Percentiles rank a stretch among this genome's conserved stretches.
These are phyloP conservation scores for Suricata suricatta DNA, from an alignment of 2,113 vertebrate genomes.

Conservation along the genomic window DNA sequence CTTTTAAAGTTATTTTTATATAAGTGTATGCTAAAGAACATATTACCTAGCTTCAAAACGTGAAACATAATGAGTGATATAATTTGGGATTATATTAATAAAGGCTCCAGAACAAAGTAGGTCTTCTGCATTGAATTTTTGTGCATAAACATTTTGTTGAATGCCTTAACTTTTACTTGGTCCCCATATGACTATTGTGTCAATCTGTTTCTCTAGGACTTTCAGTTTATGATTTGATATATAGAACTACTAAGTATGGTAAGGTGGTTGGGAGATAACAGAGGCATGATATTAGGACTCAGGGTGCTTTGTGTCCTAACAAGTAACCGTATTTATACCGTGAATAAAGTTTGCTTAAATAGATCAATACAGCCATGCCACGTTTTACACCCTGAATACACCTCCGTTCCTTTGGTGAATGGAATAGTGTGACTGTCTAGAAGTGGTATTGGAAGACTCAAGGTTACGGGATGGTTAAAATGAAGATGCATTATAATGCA, in stretches of 20 bases:
- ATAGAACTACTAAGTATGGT: background rate
- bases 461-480: background rate
- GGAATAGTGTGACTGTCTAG: background rate
- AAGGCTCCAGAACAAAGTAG: background rate
- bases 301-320: constrained; percentile 44
- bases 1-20: background rate
- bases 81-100: constrained; percentile 52
- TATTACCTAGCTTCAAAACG: constrained; percentile 36
- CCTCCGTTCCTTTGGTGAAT: background rate
- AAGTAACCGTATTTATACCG: constrained; percentile 47
- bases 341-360: constrained; percentile 24
- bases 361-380: background rate
- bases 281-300: background rate
- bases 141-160: constrained; percentile 29
- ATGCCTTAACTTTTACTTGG: constrained; percentile 48
- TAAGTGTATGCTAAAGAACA: background rate
- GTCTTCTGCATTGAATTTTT: constrained; percentile 47
- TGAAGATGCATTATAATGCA: constrained; percentile 3
- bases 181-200: constrained; percentile 45
- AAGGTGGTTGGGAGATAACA: constrained; percentile 2
- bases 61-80: background rate
- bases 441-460: background rate
- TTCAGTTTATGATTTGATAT: constrained; percentile 62
- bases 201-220: constrained; percentile 51
- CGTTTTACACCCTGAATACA: background rate